Evolutionary conservation across 2,888 invertebrate genomes (phyloP).

Genomic region (Agrotis clavis): DNA sequence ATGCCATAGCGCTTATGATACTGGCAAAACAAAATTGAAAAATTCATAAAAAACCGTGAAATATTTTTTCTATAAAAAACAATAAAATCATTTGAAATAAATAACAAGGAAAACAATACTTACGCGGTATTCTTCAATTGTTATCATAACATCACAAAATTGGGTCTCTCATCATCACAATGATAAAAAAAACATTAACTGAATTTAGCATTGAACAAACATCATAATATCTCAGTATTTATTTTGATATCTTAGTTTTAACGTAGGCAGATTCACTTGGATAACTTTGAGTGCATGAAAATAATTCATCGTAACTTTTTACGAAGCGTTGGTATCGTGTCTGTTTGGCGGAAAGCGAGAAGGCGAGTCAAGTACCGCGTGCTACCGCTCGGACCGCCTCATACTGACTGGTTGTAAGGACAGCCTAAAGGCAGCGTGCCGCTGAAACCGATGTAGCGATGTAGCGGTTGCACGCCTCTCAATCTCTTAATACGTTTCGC

Average conservation of each 20-base stretch:
- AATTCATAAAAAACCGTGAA: not conserved
- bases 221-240: slow-evolving; percentile 68
- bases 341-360: slow-evolving; percentile 73
- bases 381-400: slow-evolving; percentile 76
- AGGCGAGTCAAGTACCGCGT: slow-evolving; percentile 71
- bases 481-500: slow-evolving; percentile 24
- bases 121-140: slow-evolving; percentile 59
- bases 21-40: not conserved
- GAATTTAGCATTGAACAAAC: slow-evolving; percentile 59
- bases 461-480: slow-evolving; percentile 27
- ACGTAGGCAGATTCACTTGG: slow-evolving; percentile 65
- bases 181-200: slow-evolving; percentile 66
- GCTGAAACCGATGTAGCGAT: slow-evolving; percentile 30
- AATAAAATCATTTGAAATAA: slow-evolving; percentile 29
- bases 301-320: slow-evolving; percentile 77
- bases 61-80: not conserved
- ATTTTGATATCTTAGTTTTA: slow-evolving; percentile 63
- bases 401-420: slow-evolving; percentile 74
- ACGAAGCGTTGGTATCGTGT: slow-evolving; percentile 67
- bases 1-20: not conserved
- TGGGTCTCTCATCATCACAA: slow-evolving; percentile 66
- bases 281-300: slow-evolving; percentile 69
- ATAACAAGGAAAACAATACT: slow-evolving; percentile 61
- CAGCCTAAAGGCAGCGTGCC: slow-evolving; percentile 11
- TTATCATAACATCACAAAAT: slow-evolving; percentile 67